Conservation (phyloP, 2,113 vertebrate species). For the Ploceus nigricollis region DNA sequence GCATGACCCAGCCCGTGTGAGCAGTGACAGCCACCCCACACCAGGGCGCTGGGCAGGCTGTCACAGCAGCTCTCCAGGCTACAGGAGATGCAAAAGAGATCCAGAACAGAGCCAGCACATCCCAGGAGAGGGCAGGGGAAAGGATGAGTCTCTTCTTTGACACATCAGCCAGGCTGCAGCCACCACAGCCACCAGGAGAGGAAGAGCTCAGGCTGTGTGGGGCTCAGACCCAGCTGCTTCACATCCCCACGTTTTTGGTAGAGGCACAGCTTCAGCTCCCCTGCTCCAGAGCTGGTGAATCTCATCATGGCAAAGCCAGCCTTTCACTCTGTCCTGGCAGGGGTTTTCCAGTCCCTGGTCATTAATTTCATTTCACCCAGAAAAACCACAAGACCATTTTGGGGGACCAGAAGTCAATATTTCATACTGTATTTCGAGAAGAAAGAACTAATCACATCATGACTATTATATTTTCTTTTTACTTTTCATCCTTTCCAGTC, state of each 20-base stretch:
- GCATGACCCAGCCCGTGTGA: not conserved
- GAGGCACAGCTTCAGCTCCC: not conserved
- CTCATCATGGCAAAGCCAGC: not conserved
- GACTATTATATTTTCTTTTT: not conserved
- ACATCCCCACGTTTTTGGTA: fast-evolving
- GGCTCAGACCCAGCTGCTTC: not conserved
- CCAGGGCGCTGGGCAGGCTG: fast-evolving
- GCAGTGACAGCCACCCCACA: not conserved
- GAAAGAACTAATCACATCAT: not conserved
- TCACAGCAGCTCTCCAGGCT: not conserved
- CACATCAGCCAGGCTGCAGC: not conserved
- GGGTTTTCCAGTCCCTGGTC: not conserved
- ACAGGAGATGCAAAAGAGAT: not conserved
- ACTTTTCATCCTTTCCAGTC: not conserved
- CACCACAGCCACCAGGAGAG: not conserved
- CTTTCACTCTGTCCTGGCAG: not conserved
- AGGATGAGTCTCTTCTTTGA: not conserved
- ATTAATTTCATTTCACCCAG: not conserved
- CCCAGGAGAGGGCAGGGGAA: not conserved
- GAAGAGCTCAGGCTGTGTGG: not conserved
- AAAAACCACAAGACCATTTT: not conserved
- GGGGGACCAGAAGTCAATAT: not conserved
- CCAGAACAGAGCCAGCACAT: not conserved
- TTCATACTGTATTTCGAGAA: not conserved
- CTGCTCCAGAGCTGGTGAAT: not conserved